phyloP scores from a whole-genome alignment of 2,113 vertebrate genomes.

The Chaenocephalus aceratus region DNA sequence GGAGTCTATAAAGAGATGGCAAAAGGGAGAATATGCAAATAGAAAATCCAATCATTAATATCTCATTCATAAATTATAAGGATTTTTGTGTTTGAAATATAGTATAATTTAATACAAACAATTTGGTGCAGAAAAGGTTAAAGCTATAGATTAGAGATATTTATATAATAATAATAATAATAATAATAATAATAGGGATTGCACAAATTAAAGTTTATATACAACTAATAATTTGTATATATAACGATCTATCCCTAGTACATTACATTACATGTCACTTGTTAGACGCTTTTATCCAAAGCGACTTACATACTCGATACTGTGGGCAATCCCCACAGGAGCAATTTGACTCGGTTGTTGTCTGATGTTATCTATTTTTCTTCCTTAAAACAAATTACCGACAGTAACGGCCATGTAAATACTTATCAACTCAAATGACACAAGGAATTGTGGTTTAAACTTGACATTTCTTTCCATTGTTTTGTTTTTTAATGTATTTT shows the following conservation, averaged over 20 bases:
- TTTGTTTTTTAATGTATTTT: neutral
- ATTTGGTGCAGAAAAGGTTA: neutral
- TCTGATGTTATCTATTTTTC: constrained; percentile 30
- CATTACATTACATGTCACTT: too few relatives aligned
- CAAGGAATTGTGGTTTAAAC: neutral
- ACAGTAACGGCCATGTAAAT: neutral
- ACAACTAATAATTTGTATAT: neutral
- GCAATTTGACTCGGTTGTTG: neutral
- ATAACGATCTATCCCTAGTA: neutral
- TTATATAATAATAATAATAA: neutral
- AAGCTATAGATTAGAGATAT: neutral
- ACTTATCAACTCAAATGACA: constrained; percentile 1
- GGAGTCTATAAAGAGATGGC: constrained; percentile 82
- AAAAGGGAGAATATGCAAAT: neutral
- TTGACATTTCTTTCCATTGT: neutral
- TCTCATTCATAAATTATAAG: too few relatives aligned
- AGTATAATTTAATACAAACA: constrained; percentile 15
- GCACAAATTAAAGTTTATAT: neutral
- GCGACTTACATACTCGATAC: too few relatives aligned
- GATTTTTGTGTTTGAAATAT: too few relatives aligned
- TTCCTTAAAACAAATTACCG: constrained; percentile 14
- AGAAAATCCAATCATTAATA: neutral
- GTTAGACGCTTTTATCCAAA: too few relatives aligned
- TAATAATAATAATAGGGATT: neutral
- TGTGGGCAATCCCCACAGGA: too few relatives aligned